Evolutionary conservation across 30 jellyfish, hydroid and myxozoan genomes (phyloP).

Genomic region (Turritopsis dohrnii): DNA sequence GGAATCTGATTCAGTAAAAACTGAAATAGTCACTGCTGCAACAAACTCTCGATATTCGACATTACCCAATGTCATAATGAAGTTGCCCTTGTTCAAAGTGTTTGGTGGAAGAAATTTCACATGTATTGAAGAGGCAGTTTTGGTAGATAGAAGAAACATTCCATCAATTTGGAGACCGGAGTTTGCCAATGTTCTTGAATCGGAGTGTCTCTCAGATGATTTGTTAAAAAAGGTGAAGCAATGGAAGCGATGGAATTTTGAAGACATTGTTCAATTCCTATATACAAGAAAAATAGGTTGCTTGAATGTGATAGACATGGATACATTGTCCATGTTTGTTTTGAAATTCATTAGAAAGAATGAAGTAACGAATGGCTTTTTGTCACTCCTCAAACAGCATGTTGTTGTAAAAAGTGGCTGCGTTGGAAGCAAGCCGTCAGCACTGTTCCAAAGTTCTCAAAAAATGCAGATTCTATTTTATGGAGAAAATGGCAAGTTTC

Average conservation of each 20-base stretch:
- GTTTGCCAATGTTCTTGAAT: neutral
- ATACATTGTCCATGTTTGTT: conserved; percentile 16
- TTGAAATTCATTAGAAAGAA: conserved; percentile 7
- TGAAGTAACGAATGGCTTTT: neutral
- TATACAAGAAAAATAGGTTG: neutral
- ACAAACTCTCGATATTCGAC: neutral
- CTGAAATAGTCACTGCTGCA: neutral
- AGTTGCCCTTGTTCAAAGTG: neutral
- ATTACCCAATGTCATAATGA: neutral
- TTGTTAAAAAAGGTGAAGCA: neutral
- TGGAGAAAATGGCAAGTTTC: conserved; percentile 41
- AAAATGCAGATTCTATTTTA: conserved; percentile 17
- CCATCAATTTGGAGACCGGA: conserved; percentile 1
- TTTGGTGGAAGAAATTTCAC: neutral
- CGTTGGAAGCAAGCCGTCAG: conserved; percentile 17
- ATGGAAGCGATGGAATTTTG: neutral
- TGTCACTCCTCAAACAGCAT: neutral
- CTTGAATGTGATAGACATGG: neutral
- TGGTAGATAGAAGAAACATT: neutral
- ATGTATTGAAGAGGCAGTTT: neutral
- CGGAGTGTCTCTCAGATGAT: neutral
- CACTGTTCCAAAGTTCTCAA: conserved; percentile 28
- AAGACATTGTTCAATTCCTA: neutral
- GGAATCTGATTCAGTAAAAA: neutral
- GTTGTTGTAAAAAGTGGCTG: conserved; percentile 34